phyloP scores from a whole-genome alignment of 2,797 vertebrate genomes.

The Scolopax bukidnonensis region DNA sequence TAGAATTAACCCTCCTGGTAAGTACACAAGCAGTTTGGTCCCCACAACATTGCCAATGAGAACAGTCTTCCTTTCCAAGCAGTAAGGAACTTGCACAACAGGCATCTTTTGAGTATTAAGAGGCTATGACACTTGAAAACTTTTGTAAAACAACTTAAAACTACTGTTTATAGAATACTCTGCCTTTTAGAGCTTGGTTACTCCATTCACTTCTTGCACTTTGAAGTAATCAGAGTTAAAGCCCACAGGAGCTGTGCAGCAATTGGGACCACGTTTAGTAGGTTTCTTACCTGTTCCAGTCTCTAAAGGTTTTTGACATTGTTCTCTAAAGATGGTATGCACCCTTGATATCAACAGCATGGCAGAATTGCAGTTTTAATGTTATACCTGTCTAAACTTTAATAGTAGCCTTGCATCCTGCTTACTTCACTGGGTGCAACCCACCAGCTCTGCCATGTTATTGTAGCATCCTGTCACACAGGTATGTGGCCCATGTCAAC shows the following conservation, averaged over 20 bases:
- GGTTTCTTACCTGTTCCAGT: not conserved
- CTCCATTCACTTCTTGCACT: not conserved
- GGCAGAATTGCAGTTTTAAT: not conserved
- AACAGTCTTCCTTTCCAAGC: not conserved
- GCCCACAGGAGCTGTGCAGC: not conserved
- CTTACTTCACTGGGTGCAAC: not conserved
- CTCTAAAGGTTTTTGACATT: not conserved
- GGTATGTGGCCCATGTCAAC: not conserved
- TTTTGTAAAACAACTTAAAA: not conserved
- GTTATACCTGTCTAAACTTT: not conserved
- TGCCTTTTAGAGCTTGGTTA: not conserved
- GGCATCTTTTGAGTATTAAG: not conserved
- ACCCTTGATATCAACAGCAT: not conserved
- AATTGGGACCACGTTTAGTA: not conserved
- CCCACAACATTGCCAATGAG: not conserved
- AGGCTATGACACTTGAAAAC: not conserved
- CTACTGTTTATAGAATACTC: not conserved
- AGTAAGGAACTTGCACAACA: not conserved
- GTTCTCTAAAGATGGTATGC: not conserved
- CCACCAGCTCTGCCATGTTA: not conserved
- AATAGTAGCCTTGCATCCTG: not conserved
- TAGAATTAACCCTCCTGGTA: not conserved
- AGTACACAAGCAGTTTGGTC: accelerated
- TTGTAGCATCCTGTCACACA: not conserved
- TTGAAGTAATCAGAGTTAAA: not conserved